A percentile compares a stretch with the other conserved stretches of the same genome.
Evolutionary conservation across 2,888 invertebrate species (phyloP).

Genomic region (Timema podura): DNA sequence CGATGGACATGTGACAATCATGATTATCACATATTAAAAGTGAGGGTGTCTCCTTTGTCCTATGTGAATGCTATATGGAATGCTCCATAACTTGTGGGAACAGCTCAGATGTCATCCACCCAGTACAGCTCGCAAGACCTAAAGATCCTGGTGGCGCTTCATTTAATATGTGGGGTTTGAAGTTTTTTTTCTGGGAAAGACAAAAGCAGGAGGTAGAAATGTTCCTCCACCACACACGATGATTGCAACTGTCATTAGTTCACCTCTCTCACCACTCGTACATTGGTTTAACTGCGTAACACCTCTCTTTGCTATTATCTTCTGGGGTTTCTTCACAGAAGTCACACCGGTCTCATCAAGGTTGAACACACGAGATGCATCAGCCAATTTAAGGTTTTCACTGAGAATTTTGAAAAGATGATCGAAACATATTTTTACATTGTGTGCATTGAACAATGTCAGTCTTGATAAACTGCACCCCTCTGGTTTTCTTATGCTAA

Average conservation of each 20-base stretch:
- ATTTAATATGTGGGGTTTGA: slow-evolving; percentile 1
- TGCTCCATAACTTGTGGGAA: background rate
- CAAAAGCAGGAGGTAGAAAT: slow-evolving; percentile 4
- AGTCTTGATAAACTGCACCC: background rate
- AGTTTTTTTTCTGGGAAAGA: slow-evolving; percentile 2
- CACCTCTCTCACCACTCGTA: background rate
- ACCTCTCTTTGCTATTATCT: too few species aligned
- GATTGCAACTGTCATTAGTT: slow-evolving; percentile 5
- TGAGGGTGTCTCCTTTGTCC: background rate
- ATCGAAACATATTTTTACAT: too few species aligned
- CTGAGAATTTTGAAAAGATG: too few species aligned
- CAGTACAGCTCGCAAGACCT: background rate
- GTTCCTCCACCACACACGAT: slow-evolving; percentile 11
- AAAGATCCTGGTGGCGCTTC: slow-evolving; percentile 7
- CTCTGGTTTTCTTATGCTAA: slow-evolving; percentile 3
- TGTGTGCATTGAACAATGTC: background rate
- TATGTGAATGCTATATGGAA: background rate
- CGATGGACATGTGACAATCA: slow-evolving; percentile 1
- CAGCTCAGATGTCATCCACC: slow-evolving; percentile 1
- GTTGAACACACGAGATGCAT: background rate
- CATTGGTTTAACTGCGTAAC: too few species aligned
- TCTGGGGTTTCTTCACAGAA: background rate
- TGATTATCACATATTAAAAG: slow-evolving; percentile 1
- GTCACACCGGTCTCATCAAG: too few species aligned
- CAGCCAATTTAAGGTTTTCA: background rate